phyloP scores from a whole-genome alignment of 2,888 invertebrate genomes.

The Nemapogon koenigi region DNA sequence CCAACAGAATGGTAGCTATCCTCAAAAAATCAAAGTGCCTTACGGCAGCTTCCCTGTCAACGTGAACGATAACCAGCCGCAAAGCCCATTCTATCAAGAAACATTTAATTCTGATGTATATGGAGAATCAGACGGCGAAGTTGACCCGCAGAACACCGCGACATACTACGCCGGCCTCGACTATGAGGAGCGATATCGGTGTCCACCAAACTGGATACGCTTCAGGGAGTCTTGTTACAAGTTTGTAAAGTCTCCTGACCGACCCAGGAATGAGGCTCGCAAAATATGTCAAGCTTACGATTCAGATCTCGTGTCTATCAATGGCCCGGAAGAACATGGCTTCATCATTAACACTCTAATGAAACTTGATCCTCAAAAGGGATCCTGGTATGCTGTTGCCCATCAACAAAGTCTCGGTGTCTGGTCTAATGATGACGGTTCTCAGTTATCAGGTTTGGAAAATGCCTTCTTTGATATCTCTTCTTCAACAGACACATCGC shows the following conservation, averaged over 20 bases:
- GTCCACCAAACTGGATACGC: conserved; percentile 89
- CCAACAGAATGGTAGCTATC: conserved; percentile 35
- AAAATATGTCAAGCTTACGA: conserved; percentile 84
- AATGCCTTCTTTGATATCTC: conserved; percentile 80
- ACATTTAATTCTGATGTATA: conserved; percentile 36
- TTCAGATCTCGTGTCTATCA: conserved; percentile 81
- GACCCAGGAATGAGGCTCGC: conserved; percentile 80
- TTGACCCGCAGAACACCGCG: conserved; percentile 44
- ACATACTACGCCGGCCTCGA: conserved; percentile 49
- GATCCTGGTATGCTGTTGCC: conserved; percentile 87
- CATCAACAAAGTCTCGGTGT: conserved; percentile 75
- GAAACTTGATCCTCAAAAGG: conserved; percentile 82
- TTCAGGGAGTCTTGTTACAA: conserved; percentile 85
- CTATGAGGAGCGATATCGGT: conserved; percentile 57
- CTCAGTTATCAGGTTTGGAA: conserved; percentile 78
- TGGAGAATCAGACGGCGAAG: conserved; percentile 34
- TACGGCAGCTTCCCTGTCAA: conserved; percentile 51
- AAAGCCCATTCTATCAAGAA: conserved; percentile 51
- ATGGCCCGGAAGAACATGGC: conserved; percentile 84
- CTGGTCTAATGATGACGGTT: conserved; percentile 89
- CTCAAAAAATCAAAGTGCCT: conserved; percentile 40
- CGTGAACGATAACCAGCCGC: conserved; percentile 34
- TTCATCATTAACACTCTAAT: conserved; percentile 85
- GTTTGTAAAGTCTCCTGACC: conserved; percentile 87
- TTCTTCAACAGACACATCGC: conserved; percentile 25